Base-by-base conservation (phyloP, 30 jellyfish, hydroid and myxozoan genomes). In the Rhopilema esculentum region DNA sequence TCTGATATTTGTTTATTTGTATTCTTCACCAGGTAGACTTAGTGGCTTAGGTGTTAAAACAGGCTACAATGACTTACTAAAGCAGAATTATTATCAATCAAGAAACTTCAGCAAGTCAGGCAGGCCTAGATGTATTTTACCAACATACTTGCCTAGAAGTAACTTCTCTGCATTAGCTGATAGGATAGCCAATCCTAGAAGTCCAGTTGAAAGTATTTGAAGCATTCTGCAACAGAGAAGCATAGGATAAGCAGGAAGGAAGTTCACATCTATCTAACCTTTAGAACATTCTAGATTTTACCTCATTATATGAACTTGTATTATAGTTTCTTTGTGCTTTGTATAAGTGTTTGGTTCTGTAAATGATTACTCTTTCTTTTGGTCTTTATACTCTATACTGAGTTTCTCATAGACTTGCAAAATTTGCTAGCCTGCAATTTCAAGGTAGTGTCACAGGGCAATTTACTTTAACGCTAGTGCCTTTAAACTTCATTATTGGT, bases 1-100 rank as follows among this genome's bases (percentile, higher is more conserved):
- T 49, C 51, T 24, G 64, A 21, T 24, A 28, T 21, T 21, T 49
- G 17, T 30, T 77, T 25, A 57, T 68, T 80, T 66, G 29, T 80
- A 66, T 80, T 80, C 76, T 80, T 79, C 48, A 77, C 53, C 82
- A 63, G 80, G 81, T 69, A 63, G 62, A 16, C 32, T 27, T 16
- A 80, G 90, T 80, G 90, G 90, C 76, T 80, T 80, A 80, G 83
- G 82, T 40, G 73, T 80, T n/a, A 65, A 65, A 72, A 61, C 85
- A 74, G 85, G 76, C 48, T 50, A 80, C 81, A 49, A 66, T 80
- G 77, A 78, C 63, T 28, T 80, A 73, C 90, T 80, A 80, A 66
- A 65, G 90, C 90, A 66, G 90, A 66, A 68, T 21, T 80, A 57
- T 66, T 78, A 78, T 23, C 77, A 66, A 32, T 18, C 88, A 78